phyloP scores from a whole-genome alignment of 2,888 invertebrate genomes.

The Aphodius sticticus region DNA sequence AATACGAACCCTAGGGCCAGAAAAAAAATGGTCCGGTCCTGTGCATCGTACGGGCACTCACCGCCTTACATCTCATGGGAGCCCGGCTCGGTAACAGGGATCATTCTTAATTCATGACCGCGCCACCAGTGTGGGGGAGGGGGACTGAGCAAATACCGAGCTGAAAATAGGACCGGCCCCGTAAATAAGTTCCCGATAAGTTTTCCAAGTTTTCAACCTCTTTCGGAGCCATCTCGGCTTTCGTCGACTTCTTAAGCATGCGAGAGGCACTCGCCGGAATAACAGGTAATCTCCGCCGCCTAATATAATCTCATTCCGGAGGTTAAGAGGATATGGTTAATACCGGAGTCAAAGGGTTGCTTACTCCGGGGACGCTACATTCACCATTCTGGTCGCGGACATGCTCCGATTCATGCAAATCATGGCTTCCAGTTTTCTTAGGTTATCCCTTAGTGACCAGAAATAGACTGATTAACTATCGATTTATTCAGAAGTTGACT shows the following conservation, averaged over 20 bases:
- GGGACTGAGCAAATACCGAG: neutral
- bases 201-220: neutral
- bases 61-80: neutral
- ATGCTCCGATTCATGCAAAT: too few relatives aligned
- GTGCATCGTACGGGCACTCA: neutral
- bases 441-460: too few relatives aligned
- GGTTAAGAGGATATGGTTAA: neutral
- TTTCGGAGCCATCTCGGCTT: neutral
- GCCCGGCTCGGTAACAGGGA: neutral
- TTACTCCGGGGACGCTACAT: neutral
- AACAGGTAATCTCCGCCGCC: neutral
- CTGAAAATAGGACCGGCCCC: neutral
- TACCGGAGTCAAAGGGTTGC: neutral
- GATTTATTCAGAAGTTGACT: too few relatives aligned
- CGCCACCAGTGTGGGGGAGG: neutral
- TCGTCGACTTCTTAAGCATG: neutral
- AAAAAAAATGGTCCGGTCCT: neutral
- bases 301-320: neutral
- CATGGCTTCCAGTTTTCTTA: too few relatives aligned
- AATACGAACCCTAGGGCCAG: too few relatives aligned
- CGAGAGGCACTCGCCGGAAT: neutral
- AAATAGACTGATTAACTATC: too few relatives aligned
- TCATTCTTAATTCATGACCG: neutral
- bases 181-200: neutral
- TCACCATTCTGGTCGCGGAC: too few relatives aligned